Conservation (phyloP, 2,888 invertebrate species). For the Tetragonisca angustula region DNA sequence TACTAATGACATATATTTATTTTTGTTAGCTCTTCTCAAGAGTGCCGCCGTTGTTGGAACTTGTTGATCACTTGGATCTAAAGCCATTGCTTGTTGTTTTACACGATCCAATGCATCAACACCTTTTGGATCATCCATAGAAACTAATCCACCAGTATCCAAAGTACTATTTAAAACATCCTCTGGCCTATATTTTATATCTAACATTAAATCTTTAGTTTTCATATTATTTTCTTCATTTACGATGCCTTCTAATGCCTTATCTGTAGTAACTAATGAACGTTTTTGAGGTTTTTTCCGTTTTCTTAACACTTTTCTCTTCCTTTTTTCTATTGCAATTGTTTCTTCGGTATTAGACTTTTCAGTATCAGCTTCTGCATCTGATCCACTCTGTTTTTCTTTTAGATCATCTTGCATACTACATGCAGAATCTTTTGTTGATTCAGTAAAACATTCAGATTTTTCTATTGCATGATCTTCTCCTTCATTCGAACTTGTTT, state of each 20-base stretch:
- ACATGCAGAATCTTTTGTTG: conserved; percentile 61
- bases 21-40: conserved; percentile 74
- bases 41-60: conserved; percentile 75
- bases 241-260: conserved; percentile 69
- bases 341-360: conserved; percentile 86
- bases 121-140: conserved; percentile 68
- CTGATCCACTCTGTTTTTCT: conserved; percentile 80
- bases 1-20: conserved; percentile 75
- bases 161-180: conserved; percentile 65
- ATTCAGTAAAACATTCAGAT: conserved; percentile 58
- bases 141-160: conserved; percentile 58
- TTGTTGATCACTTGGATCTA: conserved; percentile 78
- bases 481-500: conserved; percentile 84
- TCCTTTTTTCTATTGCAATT: conserved; percentile 85
- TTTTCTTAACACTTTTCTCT: conserved; percentile 87
- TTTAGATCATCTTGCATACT: conserved; percentile 83
- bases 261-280: conserved; percentile 68
- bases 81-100: conserved; percentile 77
- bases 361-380: conserved; percentile 84
- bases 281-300: conserved; percentile 86
- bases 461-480: conserved; percentile 77
- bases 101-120: conserved; percentile 78
- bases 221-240: conserved; percentile 70
- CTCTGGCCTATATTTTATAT: conserved; percentile 63
- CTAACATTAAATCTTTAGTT: conserved; percentile 67